Percentiles rank a stretch among this genome's conserved stretches.
Conservation (phyloP, 2,797 vertebrate species). For the Sebastes diploproa region DNA sequence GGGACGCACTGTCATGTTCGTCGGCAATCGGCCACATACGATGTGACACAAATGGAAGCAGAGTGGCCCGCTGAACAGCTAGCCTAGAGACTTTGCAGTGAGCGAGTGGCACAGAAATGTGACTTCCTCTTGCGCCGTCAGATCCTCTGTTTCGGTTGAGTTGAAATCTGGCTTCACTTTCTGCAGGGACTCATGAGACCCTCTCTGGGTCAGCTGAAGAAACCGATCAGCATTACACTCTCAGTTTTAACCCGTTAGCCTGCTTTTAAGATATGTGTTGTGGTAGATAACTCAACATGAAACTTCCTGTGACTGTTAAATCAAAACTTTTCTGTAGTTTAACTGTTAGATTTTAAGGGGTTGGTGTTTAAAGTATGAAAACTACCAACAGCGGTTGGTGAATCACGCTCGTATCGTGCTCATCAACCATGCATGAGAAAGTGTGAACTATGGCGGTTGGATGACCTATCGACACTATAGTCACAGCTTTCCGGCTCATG, state of each 20-base stretch:
- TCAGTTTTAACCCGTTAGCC: not conserved
- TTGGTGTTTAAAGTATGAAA: not conserved
- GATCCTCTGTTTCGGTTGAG: slow-evolving; percentile 16
- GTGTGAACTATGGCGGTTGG: slow-evolving; percentile 55
- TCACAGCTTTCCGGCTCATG: slow-evolving; percentile 60
- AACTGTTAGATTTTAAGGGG: not conserved
- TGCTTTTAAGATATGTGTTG: not conserved
- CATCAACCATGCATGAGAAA: slow-evolving; percentile 27
- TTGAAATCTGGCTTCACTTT: slow-evolving; percentile 40
- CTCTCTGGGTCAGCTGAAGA: not conserved
- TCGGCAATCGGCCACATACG: not conserved
- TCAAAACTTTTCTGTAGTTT: not conserved
- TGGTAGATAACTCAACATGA: not conserved
- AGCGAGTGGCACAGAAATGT: slow-evolving; percentile 7
- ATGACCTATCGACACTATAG: slow-evolving; percentile 66
- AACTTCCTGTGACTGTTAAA: not conserved
- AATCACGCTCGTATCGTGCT: slow-evolving; percentile 2
- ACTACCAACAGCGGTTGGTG: not conserved
- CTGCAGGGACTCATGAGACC: slow-evolving; percentile 20
- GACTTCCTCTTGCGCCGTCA: slow-evolving; percentile 4
- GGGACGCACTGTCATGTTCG: slow-evolving; percentile 30
- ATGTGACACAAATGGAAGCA: slow-evolving; percentile 50
- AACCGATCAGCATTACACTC: not conserved
- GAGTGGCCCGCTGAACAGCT: slow-evolving; percentile 27
- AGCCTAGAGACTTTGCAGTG: slow-evolving; percentile 14